These are phyloP conservation scores for Burhinus oedicnemus DNA, from an alignment of 2,113 vertebrate species.

Conservation along the genomic window DNA sequence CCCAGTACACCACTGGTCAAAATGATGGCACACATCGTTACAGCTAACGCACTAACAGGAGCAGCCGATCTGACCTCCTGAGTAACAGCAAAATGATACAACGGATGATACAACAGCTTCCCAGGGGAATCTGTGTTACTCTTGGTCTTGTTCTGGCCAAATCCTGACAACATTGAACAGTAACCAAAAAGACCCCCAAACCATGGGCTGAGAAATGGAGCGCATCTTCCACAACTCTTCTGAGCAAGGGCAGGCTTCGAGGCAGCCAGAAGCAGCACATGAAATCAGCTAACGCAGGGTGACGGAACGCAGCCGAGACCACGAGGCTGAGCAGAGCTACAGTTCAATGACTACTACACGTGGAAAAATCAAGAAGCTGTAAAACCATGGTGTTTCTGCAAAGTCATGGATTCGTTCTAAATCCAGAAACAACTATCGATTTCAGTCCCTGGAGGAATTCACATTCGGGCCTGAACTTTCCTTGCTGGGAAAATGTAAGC, in stretches of 20 bases:
- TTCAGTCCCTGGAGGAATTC: not conserved
- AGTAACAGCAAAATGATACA: not conserved
- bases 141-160: not conserved
- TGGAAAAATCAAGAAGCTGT: not conserved
- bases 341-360: not conserved
- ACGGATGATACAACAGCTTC: not conserved
- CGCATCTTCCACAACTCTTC: not conserved
- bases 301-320: accelerated
- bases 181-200: not conserved
- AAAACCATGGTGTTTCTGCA: not conserved
- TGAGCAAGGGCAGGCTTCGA: not conserved
- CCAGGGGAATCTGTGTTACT: not conserved
- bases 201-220: not conserved
- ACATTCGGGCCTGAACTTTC: not conserved
- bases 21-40: accelerated
- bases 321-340: not conserved
- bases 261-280: not conserved
- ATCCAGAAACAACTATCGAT: not conserved
- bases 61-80: accelerated
- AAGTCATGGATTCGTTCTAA: not conserved
- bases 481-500: not conserved
- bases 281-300: not conserved
- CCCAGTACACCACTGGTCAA: not conserved
- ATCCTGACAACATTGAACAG: not conserved
- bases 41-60: not conserved